These are phyloP conservation scores for Heliconius nattereri DNA, from an alignment of 1,140 invertebrate species.

Conservation along the genomic window DNA sequence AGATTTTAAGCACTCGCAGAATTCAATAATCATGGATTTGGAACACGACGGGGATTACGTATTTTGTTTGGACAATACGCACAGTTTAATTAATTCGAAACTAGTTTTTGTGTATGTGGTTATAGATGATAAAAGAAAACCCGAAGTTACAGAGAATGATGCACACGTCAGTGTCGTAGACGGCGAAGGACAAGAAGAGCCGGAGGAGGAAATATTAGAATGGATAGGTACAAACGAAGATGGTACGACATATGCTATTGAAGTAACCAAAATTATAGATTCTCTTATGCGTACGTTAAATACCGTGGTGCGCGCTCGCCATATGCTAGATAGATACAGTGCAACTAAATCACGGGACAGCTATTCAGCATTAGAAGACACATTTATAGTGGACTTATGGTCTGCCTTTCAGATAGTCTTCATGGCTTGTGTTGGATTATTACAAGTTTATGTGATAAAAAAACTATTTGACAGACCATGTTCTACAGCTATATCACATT, in stretches of 20 bases:
- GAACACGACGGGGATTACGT: constrained; percentile 85
- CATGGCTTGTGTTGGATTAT: constrained; percentile 62
- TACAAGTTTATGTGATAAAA: constrained; percentile 75
- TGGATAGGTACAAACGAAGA: constrained; percentile 57
- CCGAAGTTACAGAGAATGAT: constrained; percentile 45
- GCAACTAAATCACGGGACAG: constrained; percentile 63
- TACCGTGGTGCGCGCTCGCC: constrained; percentile 60
- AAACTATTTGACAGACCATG: constrained; percentile 56
- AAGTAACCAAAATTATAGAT: constrained; percentile 54
- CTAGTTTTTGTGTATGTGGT: constrained; percentile 90
- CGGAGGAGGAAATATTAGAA: constrained; percentile 59
- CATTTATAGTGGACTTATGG: constrained; percentile 74
- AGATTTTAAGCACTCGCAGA: constrained; percentile 87
- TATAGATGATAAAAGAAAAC: constrained; percentile 79
- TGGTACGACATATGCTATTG: constrained; percentile 58
- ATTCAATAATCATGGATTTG: constrained; percentile 75
- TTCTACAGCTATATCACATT: background rate
- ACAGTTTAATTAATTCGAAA: constrained; percentile 88
- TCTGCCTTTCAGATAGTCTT: constrained; percentile 66
- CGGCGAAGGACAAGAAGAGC: constrained; percentile 43
- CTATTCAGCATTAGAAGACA: constrained; percentile 67
- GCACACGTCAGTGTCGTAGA: constrained; percentile 40
- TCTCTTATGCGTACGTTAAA: constrained; percentile 55
- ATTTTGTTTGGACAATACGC: constrained; percentile 91
- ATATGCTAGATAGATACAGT: constrained; percentile 62